These are phyloP conservation scores for Enteromius argenteus DNA, from an alignment of 2,797 vertebrate genomes.

Conservation along the genomic window DNA sequence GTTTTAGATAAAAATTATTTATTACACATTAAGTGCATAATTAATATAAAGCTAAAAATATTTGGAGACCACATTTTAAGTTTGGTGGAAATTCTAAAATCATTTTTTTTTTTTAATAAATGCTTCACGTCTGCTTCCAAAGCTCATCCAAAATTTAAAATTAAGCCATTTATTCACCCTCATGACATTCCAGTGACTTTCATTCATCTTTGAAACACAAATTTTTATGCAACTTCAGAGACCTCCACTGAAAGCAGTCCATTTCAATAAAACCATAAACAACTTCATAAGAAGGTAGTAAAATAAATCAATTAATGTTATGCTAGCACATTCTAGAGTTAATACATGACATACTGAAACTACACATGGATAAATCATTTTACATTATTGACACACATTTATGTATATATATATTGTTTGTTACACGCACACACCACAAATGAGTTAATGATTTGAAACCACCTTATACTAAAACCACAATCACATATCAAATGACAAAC, in stretches of 20 bases:
- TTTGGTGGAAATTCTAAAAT: neutral
- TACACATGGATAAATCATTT: neutral
- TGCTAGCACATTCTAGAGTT: neutral
- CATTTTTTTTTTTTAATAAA: neutral
- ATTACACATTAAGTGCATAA: neutral
- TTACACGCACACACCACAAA: neutral
- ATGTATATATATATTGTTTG: neutral
- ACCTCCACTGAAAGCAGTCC: too few relatives aligned
- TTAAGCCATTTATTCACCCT: neutral
- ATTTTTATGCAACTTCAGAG: neutral
- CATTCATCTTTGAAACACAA: neutral
- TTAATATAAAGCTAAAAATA: neutral
- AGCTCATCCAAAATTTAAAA: neutral
- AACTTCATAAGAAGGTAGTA: too few relatives aligned
- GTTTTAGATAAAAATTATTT: neutral
- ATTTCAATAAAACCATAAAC: too few relatives aligned
- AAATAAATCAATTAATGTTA: neutral
- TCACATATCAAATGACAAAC: conserved; percentile 60
- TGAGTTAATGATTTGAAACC: neutral
- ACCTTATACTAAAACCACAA: conserved; percentile 49
- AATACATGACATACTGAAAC: neutral
- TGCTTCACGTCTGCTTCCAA: neutral
- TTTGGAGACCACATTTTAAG: neutral
- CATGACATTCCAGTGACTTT: neutral
- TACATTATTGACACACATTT: neutral